These are phyloP conservation scores for Pristionchus japonicus DNA, from an alignment of 2,888 invertebrate genomes.

Conservation along the genomic window DNA sequence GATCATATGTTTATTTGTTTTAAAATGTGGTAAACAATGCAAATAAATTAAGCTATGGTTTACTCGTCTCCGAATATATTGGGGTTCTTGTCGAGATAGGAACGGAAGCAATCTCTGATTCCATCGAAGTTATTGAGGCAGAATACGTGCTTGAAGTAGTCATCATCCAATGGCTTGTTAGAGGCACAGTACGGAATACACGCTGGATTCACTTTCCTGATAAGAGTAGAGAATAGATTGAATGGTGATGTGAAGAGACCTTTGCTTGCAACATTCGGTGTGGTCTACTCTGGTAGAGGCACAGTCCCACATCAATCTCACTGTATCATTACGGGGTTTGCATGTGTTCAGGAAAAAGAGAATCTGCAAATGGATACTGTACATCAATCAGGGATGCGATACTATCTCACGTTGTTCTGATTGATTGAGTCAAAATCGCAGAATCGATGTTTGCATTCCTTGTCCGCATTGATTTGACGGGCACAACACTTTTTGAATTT, in stretches of 20 bases:
- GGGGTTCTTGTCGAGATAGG: constrained; percentile 65
- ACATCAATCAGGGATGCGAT: neutral
- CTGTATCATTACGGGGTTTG: constrained; percentile 66
- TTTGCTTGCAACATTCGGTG: constrained; percentile 69
- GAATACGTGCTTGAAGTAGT: constrained; percentile 70
- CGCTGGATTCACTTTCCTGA: constrained; percentile 62
- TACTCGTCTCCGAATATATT: constrained; percentile 71
- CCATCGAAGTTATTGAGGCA: constrained; percentile 59
- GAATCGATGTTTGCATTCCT: constrained; percentile 68
- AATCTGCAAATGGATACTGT: constrained; percentile 53
- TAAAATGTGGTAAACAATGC: neutral
- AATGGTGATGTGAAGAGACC: no score
- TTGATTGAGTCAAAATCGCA: constrained; percentile 70
- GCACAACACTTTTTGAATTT: constrained; percentile 72
- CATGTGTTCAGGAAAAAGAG: constrained; percentile 68
- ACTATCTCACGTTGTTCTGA: constrained; percentile 65
- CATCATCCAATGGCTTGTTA: constrained; percentile 63
- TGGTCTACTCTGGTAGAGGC: constrained; percentile 70
- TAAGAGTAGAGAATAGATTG: no score
- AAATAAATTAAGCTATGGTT: constrained; percentile 21
- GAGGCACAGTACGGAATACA: constrained; percentile 68
- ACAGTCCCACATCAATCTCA: constrained; percentile 71
- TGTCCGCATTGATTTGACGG: constrained; percentile 69
- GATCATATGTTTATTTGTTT: neutral
- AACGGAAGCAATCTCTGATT: constrained; percentile 64